Evolutionary conservation across 2,113 vertebrate species (phyloP).

Genomic region (Peucedramus taeniatus): DNA sequence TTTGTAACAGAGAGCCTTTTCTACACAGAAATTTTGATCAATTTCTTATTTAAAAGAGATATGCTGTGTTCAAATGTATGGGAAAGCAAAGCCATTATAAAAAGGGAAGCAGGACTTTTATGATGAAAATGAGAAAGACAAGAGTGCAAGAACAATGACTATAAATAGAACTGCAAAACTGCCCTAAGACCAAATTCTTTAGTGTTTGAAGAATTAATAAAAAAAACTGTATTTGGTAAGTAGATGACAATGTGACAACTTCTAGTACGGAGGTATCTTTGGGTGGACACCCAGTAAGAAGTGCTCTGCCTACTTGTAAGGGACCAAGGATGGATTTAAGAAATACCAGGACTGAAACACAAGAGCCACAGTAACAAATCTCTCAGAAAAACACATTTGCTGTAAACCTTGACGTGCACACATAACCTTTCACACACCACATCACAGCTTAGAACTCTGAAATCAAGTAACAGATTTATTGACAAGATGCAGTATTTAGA

Average conservation of each 20-base stretch:
- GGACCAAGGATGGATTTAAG: background rate
- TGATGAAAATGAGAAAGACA: background rate
- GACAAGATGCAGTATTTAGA: constrained; percentile 27
- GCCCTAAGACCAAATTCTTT: background rate
- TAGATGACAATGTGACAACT: background rate
- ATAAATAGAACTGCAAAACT: background rate
- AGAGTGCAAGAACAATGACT: background rate
- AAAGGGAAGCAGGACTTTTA: background rate
- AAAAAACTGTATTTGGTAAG: background rate
- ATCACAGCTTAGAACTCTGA: background rate
- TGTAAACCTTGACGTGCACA: rapidly evolving
- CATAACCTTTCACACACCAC: background rate
- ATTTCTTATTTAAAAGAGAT: background rate
- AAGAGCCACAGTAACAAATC: background rate
- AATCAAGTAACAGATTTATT: constrained; percentile 56
- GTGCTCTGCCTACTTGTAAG: background rate
- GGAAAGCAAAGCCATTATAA: background rate
- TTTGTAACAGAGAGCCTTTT: background rate
- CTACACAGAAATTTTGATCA: background rate
- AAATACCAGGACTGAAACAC: background rate
- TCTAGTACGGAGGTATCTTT: background rate
- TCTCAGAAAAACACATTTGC: background rate
- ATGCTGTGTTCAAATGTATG: background rate
- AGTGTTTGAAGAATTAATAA: background rate
- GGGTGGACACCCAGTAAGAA: background rate